Percentiles rank a stretch among this genome's conserved stretches.
Conservation (phyloP, 2,797 vertebrate species). For the Semotilus atromaculatus region DNA sequence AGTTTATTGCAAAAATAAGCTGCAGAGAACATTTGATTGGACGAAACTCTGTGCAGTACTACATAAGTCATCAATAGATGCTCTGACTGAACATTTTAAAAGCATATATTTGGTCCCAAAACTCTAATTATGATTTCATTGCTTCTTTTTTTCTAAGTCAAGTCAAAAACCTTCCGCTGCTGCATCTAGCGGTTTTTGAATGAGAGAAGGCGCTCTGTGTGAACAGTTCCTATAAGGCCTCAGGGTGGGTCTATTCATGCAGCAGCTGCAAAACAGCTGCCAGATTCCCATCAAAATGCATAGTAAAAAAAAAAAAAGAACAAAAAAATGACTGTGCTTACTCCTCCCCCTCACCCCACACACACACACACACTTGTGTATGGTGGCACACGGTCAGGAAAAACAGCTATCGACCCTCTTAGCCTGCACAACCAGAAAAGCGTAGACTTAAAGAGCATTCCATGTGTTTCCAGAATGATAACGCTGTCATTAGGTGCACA, state of each 20-base stretch:
- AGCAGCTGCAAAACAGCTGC: constrained; percentile 73
- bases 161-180: not conserved
- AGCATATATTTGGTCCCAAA: not conserved
- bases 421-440: not conserved
- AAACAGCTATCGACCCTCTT: constrained; percentile 28
- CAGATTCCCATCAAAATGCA: constrained; percentile 60
- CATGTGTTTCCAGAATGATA: constrained; percentile 55
- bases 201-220: constrained; percentile 1
- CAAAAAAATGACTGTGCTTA: constrained; percentile 16
- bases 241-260: constrained; percentile 60
- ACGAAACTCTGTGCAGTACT: not conserved
- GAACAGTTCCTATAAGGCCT: constrained; percentile 45
- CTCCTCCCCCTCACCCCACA: constrained; percentile 39
- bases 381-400: constrained; percentile 23
- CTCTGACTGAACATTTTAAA: not conserved
- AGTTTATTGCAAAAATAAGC: not conserved
- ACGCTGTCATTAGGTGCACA: constrained; percentile 24
- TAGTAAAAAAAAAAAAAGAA: constrained; percentile 30
- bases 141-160: not conserved
- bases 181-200: not conserved
- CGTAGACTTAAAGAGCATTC: constrained; percentile 63
- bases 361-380: constrained; percentile 34
- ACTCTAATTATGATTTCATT: not conserved
- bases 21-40: not conserved
- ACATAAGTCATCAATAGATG: not conserved